Evolutionary conservation across 1,140 invertebrate genomes (phyloP).

Genomic region (Drosophila repleta): DNA sequence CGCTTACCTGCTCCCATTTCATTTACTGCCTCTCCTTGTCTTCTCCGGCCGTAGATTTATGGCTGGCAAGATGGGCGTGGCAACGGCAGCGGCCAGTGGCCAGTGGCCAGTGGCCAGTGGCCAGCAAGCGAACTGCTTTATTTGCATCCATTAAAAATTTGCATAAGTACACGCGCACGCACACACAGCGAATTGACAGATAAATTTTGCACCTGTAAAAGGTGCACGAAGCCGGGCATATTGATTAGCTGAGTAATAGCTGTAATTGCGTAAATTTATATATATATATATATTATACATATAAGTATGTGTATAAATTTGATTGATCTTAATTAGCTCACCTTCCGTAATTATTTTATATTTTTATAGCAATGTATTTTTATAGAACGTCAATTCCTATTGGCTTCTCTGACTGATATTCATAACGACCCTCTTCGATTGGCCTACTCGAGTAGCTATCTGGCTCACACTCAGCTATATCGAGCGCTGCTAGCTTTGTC

Average conservation of each 20-base stretch:
- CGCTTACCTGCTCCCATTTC: neutral
- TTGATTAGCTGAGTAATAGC: neutral
- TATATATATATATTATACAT: neutral
- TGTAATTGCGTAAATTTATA: neutral
- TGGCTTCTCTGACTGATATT: too few species aligned
- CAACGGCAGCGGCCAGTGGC: too few species aligned
- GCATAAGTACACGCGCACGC: slow-evolving; percentile 43
- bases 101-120: too few species aligned
- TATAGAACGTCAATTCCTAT: too few species aligned
- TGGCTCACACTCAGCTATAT: too few species aligned
- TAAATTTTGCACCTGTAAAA: slow-evolving; percentile 39
- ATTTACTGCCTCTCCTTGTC: neutral
- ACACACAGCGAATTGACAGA: slow-evolving; percentile 34
- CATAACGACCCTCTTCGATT: too few species aligned
- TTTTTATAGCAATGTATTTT: too few species aligned
- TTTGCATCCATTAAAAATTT: slow-evolving; percentile 55
- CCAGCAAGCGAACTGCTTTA: slow-evolving; percentile 31
- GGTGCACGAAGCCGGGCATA: slow-evolving; percentile 4
- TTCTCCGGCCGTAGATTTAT: slow-evolving; percentile 43
- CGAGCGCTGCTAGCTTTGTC: too few species aligned
- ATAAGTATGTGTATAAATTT: neutral
- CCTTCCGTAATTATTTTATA: too few species aligned
- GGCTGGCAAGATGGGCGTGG: slow-evolving; percentile 34
- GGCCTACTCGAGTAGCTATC: too few species aligned
- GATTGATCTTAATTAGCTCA: too few species aligned